These are phyloP conservation scores for Heteromurus nitidus DNA, from an alignment of 2,888 invertebrate genomes.

Conservation along the genomic window DNA sequence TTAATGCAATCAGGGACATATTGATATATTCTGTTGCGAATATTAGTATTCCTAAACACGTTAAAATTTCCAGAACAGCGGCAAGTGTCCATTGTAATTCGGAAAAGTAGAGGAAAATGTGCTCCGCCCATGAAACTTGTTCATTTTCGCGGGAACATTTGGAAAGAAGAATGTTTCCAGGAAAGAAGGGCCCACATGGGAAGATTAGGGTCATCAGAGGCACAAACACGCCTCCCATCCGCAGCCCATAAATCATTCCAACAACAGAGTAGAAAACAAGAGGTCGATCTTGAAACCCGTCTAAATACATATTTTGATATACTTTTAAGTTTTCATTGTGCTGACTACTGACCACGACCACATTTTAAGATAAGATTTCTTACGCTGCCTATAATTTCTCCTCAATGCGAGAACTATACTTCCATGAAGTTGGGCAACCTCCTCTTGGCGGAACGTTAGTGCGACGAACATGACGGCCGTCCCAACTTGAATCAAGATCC, in stretches of 20 bases:
- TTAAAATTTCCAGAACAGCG: not conserved
- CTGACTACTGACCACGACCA: no score
- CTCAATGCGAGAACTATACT: not conserved
- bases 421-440: not conserved
- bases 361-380: not conserved
- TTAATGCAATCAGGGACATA: not conserved
- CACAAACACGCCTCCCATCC: not conserved
- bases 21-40: not conserved
- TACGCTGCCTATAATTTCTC: not conserved
- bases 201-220: not conserved
- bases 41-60: not conserved
- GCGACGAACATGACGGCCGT: not conserved
- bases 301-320: no score
- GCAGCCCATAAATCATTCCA: not conserved
- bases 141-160: not conserved
- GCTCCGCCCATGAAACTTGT: not conserved
- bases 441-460: not conserved
- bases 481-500: not conserved
- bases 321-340: no score
- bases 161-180: not conserved
- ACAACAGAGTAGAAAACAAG: not conserved
- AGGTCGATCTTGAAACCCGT: no score
- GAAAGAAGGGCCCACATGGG: not conserved
- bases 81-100: not conserved
- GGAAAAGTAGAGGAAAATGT: not conserved